Percentiles rank a stretch among this genome's conserved stretches.
Conservation (phyloP, 1,140 invertebrate species). For the Leptonema lineaticorne region DNA sequence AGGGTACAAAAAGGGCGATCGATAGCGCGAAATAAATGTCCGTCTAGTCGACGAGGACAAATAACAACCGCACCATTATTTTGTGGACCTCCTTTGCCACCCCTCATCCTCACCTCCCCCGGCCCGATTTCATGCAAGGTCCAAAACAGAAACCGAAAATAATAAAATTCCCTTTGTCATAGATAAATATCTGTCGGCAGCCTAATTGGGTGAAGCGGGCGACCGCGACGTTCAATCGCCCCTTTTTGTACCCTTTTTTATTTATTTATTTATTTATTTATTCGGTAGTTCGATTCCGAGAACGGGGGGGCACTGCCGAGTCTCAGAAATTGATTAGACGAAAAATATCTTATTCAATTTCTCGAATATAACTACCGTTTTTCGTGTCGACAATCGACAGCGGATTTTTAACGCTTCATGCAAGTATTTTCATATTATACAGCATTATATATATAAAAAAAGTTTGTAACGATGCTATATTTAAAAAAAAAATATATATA, state of each 20-base stretch:
- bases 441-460: not conserved
- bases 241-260: not conserved
- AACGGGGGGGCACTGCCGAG: too few species aligned
- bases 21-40: not conserved
- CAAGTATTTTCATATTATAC: too few species aligned
- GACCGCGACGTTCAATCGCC: slow-evolving; percentile 4
- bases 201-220: slow-evolving; percentile 39
- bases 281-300: slow-evolving; percentile 29
- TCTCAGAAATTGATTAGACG: slow-evolving; percentile 1
- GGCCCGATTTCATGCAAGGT: not conserved
- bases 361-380: too few species aligned
- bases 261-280: slow-evolving; percentile 3
- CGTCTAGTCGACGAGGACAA: not conserved
- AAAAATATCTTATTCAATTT: slow-evolving; percentile 18
- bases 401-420: too few species aligned
- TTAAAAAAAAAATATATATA: too few species aligned
- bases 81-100: not conserved
- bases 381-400: not conserved
- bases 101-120: not conserved
- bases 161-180: slow-evolving; percentile 38
- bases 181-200: slow-evolving; percentile 37
- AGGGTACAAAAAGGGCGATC: not conserved
- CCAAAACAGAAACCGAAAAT: slow-evolving; percentile 23
- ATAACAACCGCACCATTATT: slow-evolving; percentile 16
- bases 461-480: not conserved